These are phyloP conservation scores for Glaucopsyche alexis DNA, from an alignment of 2,888 invertebrate genomes.

Conservation along the genomic window DNA sequence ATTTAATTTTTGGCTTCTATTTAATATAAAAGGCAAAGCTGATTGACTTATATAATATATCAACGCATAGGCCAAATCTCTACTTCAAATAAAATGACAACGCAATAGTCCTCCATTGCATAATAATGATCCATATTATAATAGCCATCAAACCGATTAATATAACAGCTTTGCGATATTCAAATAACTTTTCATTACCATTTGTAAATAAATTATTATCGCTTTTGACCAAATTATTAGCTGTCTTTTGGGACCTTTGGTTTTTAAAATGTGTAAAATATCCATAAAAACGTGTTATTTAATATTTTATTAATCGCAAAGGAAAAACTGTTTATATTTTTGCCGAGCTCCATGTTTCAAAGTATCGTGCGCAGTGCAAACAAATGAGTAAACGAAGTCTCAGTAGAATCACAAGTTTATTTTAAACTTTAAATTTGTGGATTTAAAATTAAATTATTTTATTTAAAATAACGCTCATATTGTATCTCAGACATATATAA, in stretches of 20 bases:
- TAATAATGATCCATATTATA: too few species aligned
- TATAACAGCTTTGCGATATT: too few species aligned
- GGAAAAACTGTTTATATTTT: constrained; percentile 31
- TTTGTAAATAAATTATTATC: background rate
- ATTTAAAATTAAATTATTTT: background rate
- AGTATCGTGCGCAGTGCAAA: constrained; percentile 1
- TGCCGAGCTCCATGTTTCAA: constrained; percentile 14
- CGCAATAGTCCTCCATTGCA: background rate
- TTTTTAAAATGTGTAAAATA: constrained; percentile 5
- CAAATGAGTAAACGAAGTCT: constrained; percentile 9
- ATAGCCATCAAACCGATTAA: too few species aligned
- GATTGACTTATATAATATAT: too few species aligned
- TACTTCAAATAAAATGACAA: too few species aligned
- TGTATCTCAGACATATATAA: background rate
- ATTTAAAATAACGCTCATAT: background rate
- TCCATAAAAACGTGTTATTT: constrained; percentile 26
- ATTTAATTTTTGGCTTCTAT: too few species aligned
- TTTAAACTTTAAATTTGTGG: background rate
- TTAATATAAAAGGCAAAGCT: too few species aligned
- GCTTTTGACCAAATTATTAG: background rate
- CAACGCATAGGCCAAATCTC: too few species aligned
- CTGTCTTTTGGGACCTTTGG: background rate
- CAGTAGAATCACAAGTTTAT: background rate
- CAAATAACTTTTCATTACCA: background rate
- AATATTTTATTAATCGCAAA: constrained; percentile 32